Evolutionary conservation across 2,888 invertebrate species (phyloP), one percentile per base, ranked within the genome.

Genomic region (Epistrophe eligans): DNA sequence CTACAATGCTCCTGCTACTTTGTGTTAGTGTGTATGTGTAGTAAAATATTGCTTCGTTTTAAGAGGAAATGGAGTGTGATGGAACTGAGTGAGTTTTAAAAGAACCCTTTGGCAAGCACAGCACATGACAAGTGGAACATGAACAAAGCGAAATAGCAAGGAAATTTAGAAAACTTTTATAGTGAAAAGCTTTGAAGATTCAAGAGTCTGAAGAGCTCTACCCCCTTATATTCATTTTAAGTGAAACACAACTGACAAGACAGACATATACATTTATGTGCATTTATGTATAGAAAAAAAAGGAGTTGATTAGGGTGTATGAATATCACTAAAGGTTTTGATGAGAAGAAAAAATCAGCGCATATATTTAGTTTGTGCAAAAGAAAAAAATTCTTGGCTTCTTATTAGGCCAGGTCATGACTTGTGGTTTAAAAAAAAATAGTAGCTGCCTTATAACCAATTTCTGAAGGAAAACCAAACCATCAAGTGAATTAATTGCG

Each of bases 41-140:
- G 1, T 4, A 9, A 38, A 38, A 38, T 11, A 58, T 35, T 38
- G 35, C 35, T 17, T 6, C n/a, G n/a, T 57, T 57, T 58, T 11
- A 38, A 38, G 58, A 58, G 58, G 58, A 58, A 58, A 58, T 58
- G 17, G 17, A 58, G 58, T 58, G 58, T 58, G 35, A 35, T 58
- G 11, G 35, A 38, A 6, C 35, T 2, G 58, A 58, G 35, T 38
- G 10, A 19, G 58, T 57, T n/a, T 57, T 17, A 58, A 58, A 35
- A 58, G 35, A 58, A 58, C 58, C 58, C 35, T 58, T 35, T 17
- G 35, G 35, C 11, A 1, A 58, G 55, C 55, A 52, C 24, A 58
- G 55, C 55, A 52, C 24, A 52, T 55, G 15, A 28, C 28, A 28
- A 58, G 58, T 58, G 17, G 17, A 58, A 38, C 38, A 11, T 7